These are phyloP conservation scores for Geodia barretti DNA, from an alignment of 37 sponge, comb jelly and placozoan species.

Conservation along the genomic window DNA sequence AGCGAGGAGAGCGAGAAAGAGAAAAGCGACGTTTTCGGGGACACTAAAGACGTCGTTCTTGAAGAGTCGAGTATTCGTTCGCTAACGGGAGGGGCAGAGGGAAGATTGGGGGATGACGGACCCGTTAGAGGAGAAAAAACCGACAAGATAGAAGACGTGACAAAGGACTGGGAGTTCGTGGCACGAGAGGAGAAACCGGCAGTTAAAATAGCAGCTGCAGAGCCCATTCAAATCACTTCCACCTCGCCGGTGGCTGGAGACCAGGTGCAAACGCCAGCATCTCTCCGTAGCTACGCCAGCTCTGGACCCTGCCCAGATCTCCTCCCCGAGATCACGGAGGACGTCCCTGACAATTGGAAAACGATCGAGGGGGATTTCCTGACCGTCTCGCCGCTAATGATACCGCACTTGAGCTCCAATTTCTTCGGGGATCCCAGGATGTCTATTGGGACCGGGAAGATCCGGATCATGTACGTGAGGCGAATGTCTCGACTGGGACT, in stretches of 20 bases:
- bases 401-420: conserved; percentile 43
- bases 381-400: conserved; percentile 17
- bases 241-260: background rate
- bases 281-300: background rate
- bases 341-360: conserved; percentile 70
- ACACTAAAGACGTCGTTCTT: background rate
- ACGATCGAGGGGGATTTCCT: conserved; percentile 68
- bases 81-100: background rate
- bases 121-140: background rate
- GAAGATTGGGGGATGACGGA: background rate
- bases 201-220: background rate
- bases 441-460: conserved; percentile 46
- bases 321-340: conserved; percentile 33
- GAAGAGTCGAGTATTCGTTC: background rate
- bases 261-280: too few relatives aligned
- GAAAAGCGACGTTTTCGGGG: background rate
- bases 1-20: background rate
- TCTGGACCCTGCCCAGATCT: conserved; percentile 24
- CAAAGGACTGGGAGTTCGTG: background rate
- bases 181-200: background rate
- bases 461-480: conserved; percentile 17
- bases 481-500: conserved; percentile 29
- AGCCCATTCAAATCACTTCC: background rate
- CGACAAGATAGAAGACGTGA: background rate
- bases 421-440: conserved; percentile 36